Evolutionary conservation across 1,140 invertebrate species (phyloP).

Genomic region (Drosophila nebulosa): DNA sequence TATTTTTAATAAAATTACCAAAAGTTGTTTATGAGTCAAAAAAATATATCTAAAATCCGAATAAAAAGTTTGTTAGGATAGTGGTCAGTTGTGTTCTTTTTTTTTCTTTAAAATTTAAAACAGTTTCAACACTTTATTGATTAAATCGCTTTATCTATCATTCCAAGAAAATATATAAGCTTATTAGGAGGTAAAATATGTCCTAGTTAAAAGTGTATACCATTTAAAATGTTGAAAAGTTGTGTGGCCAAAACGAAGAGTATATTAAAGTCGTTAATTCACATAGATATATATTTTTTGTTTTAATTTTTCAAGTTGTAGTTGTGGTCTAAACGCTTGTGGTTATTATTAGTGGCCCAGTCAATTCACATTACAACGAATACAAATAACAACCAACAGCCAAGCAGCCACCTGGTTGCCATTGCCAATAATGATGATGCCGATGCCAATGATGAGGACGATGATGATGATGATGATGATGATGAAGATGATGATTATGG

Average conservation of each 20-base stretch:
- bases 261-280: background rate
- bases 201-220: too few species aligned
- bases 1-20: too few species aligned
- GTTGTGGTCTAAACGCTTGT: constrained; percentile 44
- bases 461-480: constrained; percentile 4
- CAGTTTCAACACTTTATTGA: too few species aligned
- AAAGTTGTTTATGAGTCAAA: too few species aligned
- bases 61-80: too few species aligned
- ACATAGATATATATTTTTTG: constrained; percentile 2
- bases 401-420: constrained; percentile 37
- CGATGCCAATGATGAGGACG: background rate
- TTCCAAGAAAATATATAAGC: too few species aligned
- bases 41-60: too few species aligned
- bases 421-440: background rate
- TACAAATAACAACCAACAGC: constrained; percentile 59
- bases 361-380: constrained; percentile 72
- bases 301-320: constrained; percentile 23
- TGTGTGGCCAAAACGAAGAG: background rate
- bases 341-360: constrained; percentile 69
- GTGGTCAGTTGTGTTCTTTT: too few species aligned
- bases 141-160: too few species aligned
- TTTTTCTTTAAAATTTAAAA: too few species aligned
- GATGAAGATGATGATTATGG: constrained; percentile 72
- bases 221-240: too few species aligned
- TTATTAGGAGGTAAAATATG: too few species aligned